Base-by-base conservation (phyloP, 2,888 invertebrate species). In the Anoplius nigerrimus region DNA sequence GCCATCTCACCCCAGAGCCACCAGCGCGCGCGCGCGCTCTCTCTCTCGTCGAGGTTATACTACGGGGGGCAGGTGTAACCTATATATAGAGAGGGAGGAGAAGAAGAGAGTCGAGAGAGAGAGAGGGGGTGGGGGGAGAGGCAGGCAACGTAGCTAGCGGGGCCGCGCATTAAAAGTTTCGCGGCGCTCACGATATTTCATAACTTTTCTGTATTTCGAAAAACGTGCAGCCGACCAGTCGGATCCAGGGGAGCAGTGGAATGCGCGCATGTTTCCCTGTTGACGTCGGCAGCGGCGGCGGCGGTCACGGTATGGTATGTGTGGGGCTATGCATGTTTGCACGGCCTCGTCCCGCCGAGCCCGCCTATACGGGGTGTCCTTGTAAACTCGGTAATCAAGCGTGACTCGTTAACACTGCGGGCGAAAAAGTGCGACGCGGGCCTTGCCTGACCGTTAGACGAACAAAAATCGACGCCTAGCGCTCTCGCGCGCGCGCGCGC, bases 201-300 rank as follows among this genome's bases (percentile, higher is more conserved):
- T 86, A 87, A 87, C 87, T 87, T 87, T 86, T 66, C 78, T 84
- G 85, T 85, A 85, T 87, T 87, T 87, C 86, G 85, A 87, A 87
- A 87, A 87, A 87, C 76, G 78, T 83, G 34, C 34, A 34, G 16
- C 22, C 56, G 66, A 53, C 70, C 60, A 51, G 61, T 61, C 69
- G 74, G 64, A 60, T 66, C 68, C 64, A 66, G 66, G 59, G 69
- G 60, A 67, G 61, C 66, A 34, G 34, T 34, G 34, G 34, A 34
- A 34, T 34, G 34, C 34, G 34, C 34, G 34, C 34, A 34, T 34
- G 34, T 34, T 34, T 34, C 34, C 34, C 34, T 34, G 34, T 34
- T 13, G 34, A 34, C 34, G 34, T 34, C 34, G 34, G 34, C 34
- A 13, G 34, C 34, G 34, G 24, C 6, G 24, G 24, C 34, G 34